These are phyloP conservation scores for Acyrthosiphon pisum DNA, from an alignment of 1,140 invertebrate species.

Conservation along the genomic window DNA sequence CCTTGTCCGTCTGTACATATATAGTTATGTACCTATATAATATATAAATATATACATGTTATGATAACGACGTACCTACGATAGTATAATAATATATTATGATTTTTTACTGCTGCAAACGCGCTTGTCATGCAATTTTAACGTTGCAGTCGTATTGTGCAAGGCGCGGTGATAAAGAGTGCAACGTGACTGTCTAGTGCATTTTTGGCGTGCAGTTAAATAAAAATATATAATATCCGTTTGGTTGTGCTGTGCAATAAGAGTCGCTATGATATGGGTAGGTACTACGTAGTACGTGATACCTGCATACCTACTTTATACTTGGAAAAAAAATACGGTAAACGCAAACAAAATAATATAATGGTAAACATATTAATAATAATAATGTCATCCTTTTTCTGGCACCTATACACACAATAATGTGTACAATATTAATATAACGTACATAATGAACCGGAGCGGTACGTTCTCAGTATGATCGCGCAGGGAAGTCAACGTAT, in stretches of 20 bases:
- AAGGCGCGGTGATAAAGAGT: not conserved
- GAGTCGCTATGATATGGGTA: not conserved
- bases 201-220: not conserved
- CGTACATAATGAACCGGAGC: not conserved
- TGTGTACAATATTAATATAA: too few species aligned
- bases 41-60: too few species aligned
- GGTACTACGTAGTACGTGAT: not conserved
- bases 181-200: not conserved
- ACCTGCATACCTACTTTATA: too few species aligned
- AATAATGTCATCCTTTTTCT: not conserved
- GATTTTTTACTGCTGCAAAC: not conserved
- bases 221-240: not conserved
- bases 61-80: too few species aligned
- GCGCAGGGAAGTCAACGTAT: too few species aligned
- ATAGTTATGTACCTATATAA: too few species aligned
- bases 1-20: not conserved
- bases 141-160: not conserved
- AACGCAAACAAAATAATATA: not conserved
- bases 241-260: not conserved
- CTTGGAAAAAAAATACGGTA: not conserved
- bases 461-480: too few species aligned
- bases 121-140: not conserved
- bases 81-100: not conserved
- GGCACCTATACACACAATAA: not conserved
- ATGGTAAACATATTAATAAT: not conserved